Conservation (phyloP, 2,797 vertebrate species). For the Anableps anableps region DNA sequence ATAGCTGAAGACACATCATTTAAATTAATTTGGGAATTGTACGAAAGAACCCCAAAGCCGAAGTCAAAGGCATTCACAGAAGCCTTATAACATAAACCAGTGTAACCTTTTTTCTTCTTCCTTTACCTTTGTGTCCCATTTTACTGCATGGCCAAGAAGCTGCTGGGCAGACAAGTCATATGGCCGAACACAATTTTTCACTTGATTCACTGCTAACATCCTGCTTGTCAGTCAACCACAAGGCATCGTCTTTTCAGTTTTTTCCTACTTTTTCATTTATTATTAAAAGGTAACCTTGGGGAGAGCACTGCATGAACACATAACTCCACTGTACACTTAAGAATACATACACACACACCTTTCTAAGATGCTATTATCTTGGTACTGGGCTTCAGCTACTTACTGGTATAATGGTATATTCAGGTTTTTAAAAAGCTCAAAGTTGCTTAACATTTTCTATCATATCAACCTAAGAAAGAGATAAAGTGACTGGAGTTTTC, state of each 20-base stretch:
- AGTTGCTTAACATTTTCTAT: not conserved
- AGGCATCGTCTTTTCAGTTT: conserved; percentile 44
- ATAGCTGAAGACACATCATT: conserved; percentile 61
- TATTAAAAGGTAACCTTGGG: conserved; percentile 60
- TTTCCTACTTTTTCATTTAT: conserved; percentile 58
- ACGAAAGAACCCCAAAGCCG: conserved; percentile 44
- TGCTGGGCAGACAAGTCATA: conserved; percentile 41
- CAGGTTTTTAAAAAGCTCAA: not conserved
- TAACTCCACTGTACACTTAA: conserved; percentile 43
- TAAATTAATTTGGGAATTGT: conserved; percentile 69
- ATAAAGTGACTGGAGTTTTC: not conserved
- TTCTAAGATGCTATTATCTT: not conserved
- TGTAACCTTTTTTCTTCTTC: conserved; percentile 27
- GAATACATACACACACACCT: not conserved
- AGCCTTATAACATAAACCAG: conserved; percentile 63
- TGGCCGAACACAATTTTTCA: conserved; percentile 42
- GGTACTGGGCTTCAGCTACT: not conserved
- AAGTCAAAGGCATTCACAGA: conserved; percentile 65
- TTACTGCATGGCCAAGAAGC: conserved; percentile 57
- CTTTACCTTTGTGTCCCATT: conserved; percentile 33
- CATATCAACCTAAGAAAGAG: not conserved
- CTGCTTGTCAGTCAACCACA: conserved; percentile 60
- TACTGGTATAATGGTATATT: not conserved
- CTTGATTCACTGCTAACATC: conserved; percentile 54
- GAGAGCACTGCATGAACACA: conserved; percentile 55